Evolutionary conservation across 2,797 vertebrate genomes (phyloP).

Genomic region (Macrochelys suwanniensis): DNA sequence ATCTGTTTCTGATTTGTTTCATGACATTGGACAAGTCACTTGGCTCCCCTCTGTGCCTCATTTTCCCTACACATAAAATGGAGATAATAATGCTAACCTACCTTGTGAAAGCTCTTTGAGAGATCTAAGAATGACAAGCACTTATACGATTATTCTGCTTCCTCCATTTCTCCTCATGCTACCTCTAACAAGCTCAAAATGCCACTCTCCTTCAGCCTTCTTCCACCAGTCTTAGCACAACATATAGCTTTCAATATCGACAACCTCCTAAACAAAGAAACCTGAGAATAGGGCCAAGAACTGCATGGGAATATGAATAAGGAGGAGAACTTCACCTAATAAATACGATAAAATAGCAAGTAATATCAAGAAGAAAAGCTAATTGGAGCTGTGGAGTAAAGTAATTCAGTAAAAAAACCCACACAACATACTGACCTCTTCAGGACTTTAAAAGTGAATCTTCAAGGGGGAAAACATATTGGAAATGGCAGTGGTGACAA

Average conservation of each 20-base stretch:
- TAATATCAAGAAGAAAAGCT: background rate
- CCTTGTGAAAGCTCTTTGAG: background rate
- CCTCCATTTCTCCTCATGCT: background rate
- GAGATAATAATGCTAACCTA: background rate
- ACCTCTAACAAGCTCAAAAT: background rate
- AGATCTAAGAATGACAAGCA: background rate
- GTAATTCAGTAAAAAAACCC: background rate
- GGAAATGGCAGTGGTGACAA: background rate
- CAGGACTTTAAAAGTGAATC: background rate
- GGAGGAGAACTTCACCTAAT: background rate
- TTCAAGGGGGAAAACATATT: background rate
- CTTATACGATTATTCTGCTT: background rate
- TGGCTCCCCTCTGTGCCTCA: background rate
- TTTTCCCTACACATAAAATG: background rate
- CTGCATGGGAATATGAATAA: background rate
- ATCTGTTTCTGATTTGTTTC: background rate
- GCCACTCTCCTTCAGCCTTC: background rate
- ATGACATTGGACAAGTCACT: background rate
- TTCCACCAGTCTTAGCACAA: background rate
- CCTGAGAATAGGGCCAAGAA: background rate
- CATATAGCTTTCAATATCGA: background rate
- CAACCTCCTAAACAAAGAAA: background rate
- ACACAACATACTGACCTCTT: background rate
- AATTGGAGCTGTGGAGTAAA: background rate
- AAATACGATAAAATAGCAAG: background rate